A percentile compares a stretch with the other conserved stretches of the same genome.
Conservation (phyloP, 1,140 invertebrate species). For the Berghia stephanieae region DNA sequence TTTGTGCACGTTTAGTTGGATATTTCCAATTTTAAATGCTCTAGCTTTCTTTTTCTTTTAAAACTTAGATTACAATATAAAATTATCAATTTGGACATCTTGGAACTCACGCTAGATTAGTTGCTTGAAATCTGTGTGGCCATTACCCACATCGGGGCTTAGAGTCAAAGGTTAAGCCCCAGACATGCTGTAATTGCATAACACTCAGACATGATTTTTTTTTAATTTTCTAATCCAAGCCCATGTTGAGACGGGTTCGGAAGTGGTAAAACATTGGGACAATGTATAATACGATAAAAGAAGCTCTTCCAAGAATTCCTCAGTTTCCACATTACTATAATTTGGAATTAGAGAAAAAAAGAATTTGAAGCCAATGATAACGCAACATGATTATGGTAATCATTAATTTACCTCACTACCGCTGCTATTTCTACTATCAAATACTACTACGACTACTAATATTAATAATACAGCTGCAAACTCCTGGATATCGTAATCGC, state of each 20-base stretch:
- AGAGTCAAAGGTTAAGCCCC: conserved; percentile 85
- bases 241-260: conserved; percentile 87
- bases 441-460: not conserved
- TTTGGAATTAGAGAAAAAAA: conserved; percentile 36
- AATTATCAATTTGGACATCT: too few species aligned
- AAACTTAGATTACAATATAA: too few species aligned
- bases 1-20: too few species aligned
- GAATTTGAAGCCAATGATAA: too few species aligned
- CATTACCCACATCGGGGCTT: conserved; percentile 81
- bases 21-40: too few species aligned
- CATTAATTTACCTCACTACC: too few species aligned
- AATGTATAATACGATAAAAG: conserved; percentile 83
- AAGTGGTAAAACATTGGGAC: conserved; percentile 88
- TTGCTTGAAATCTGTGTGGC: conserved; percentile 73
- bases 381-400: not conserved
- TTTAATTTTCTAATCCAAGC: conserved; percentile 88
- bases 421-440: too few species aligned
- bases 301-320: conserved; percentile 62
- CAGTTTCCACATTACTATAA: conserved; percentile 60
- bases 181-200: conserved; percentile 86
- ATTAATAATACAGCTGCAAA: not conserved
- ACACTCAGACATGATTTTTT: too few species aligned
- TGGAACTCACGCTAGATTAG: conserved; percentile 62
- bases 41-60: too few species aligned
- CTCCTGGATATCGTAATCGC: not conserved